phyloP scores from a whole-genome alignment of 1,140 invertebrate genomes.

The Laupala kohalensis region DNA sequence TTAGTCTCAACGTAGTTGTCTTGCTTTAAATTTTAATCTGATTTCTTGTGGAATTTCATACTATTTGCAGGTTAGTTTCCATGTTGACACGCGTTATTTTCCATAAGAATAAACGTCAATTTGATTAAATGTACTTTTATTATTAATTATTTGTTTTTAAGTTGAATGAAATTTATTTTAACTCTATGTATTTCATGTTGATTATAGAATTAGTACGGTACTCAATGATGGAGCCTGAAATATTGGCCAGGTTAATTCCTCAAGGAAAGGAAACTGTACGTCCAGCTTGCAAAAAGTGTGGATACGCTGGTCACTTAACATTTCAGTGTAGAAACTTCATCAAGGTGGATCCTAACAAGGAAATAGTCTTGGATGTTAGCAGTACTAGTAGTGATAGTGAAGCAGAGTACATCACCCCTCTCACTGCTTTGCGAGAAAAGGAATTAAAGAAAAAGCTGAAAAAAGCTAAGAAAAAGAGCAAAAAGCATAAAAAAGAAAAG shows the following conservation, averaged over 20 bases:
- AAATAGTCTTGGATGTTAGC: slow-evolving; percentile 87
- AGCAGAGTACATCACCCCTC: slow-evolving; percentile 66
- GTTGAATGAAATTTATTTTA: too few relatives aligned
- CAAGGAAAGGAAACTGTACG: slow-evolving; percentile 55
- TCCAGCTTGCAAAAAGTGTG: slow-evolving; percentile 84
- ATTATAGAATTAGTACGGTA: too few relatives aligned
- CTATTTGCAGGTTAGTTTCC: too few relatives aligned
- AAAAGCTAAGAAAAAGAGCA: slow-evolving; percentile 37
- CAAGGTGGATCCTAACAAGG: slow-evolving; percentile 74
- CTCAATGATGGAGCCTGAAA: slow-evolving; percentile 34
- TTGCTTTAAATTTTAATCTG: too few relatives aligned
- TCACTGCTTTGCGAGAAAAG: slow-evolving; percentile 62
- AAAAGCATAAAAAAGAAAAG: slow-evolving; percentile 34
- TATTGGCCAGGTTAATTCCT: slow-evolving; percentile 34
- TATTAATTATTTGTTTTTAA: too few relatives aligned
- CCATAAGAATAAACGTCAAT: too few relatives aligned
- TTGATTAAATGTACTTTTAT: too few relatives aligned
- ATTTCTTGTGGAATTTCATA: too few relatives aligned
- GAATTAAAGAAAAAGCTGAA: slow-evolving; percentile 51
- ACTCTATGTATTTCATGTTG: too few relatives aligned
- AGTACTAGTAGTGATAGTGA: slow-evolving; percentile 86
- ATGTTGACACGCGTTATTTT: too few relatives aligned
- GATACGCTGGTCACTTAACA: slow-evolving; percentile 88
- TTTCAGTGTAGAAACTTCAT: slow-evolving; percentile 95
- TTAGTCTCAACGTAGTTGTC: too few relatives aligned